These are phyloP conservation scores for Antheraea mylitta DNA, from an alignment of 1,140 invertebrate genomes.

Conservation along the genomic window DNA sequence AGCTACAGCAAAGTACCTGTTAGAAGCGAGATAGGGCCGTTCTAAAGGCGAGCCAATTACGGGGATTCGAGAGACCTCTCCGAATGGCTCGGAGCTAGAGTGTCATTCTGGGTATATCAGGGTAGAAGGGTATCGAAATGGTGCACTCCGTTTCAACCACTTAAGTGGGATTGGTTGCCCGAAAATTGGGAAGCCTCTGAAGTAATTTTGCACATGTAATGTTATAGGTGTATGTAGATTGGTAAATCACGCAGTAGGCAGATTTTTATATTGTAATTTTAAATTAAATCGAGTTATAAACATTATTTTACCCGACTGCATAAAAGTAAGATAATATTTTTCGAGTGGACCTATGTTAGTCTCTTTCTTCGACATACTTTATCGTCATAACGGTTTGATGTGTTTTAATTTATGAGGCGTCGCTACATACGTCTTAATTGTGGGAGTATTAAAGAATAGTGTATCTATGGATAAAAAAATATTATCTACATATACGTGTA, in stretches of 20 bases:
- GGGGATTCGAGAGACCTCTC: neutral
- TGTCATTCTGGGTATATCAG: constrained; percentile 1
- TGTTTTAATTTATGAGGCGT: no score
- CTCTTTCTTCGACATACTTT: no score
- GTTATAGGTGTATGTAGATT: neutral
- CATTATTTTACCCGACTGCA: no score
- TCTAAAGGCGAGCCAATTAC: constrained; percentile 3
- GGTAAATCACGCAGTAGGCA: neutral
- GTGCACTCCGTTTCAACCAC: neutral
- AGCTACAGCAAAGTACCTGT: neutral
- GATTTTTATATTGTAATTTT: no score
- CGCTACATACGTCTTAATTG: no score
- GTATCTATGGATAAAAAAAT: no score
- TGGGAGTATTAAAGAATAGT: no score
- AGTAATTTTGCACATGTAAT: neutral
- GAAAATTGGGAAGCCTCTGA: neutral
- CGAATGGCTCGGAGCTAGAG: neutral
- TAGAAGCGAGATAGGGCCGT: neutral
- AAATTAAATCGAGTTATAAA: no score
- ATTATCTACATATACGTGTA: no score
- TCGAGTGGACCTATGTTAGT: no score
- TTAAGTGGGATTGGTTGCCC: neutral
- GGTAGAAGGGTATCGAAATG: neutral
- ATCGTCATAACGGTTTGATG: no score
- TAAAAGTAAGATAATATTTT: no score